Conservation (phyloP, 2,888 invertebrate species). For the Syritta pipiens region DNA sequence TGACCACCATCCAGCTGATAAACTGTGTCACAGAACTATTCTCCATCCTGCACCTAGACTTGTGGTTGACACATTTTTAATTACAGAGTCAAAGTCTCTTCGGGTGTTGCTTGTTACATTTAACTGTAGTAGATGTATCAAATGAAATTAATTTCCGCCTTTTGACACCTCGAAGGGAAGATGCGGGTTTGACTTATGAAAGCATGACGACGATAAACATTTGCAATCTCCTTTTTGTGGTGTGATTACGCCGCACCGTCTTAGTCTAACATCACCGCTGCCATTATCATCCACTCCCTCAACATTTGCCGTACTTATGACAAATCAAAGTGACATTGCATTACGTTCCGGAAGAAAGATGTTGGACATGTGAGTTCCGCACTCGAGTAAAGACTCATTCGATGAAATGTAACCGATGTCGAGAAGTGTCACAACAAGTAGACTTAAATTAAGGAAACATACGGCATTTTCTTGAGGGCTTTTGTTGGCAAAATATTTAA, state of each 20-base stretch:
- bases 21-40: slow-evolving; percentile 62
- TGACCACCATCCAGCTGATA: slow-evolving; percentile 40
- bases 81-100: slow-evolving; percentile 60
- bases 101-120: slow-evolving; percentile 65
- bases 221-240: slow-evolving; percentile 64
- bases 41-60: slow-evolving; percentile 11
- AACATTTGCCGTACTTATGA: slow-evolving; percentile 32
- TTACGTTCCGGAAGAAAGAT: slow-evolving; percentile 58
- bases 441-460: slow-evolving; percentile 58
- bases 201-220: slow-evolving; percentile 62
- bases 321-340: slow-evolving; percentile 63
- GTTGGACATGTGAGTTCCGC: slow-evolving; percentile 31
- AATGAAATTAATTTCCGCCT: slow-evolving; percentile 67
- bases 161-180: slow-evolving; percentile 54
- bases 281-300: neutral
- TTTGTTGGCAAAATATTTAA: slow-evolving; percentile 42
- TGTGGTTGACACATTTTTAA: slow-evolving; percentile 64
- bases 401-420: slow-evolving; percentile 43
- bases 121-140: slow-evolving; percentile 65
- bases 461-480: slow-evolving; percentile 46
- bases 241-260: neutral
- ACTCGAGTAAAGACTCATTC: slow-evolving; percentile 6
- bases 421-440: slow-evolving; percentile 58
- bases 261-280: too few relatives aligned
- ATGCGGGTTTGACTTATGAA: too few relatives aligned